phyloP scores from a whole-genome alignment of 2,797 vertebrate genomes.

The Florisuga fusca region DNA sequence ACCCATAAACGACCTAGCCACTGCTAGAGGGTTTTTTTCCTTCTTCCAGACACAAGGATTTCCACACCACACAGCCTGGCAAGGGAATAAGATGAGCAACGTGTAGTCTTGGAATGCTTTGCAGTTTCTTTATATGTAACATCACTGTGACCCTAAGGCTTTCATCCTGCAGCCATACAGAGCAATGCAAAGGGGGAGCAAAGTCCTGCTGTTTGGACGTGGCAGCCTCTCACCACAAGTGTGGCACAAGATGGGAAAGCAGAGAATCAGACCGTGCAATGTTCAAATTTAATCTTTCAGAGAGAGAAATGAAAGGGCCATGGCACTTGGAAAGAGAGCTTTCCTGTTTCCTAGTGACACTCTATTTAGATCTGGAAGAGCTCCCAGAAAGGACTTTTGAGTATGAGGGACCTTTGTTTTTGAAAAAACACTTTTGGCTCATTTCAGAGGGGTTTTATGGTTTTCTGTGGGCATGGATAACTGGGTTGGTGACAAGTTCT shows the following conservation, averaged over 20 bases:
- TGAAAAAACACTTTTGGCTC: slow-evolving; percentile 58
- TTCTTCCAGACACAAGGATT: neutral
- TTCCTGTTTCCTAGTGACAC: slow-evolving; percentile 53
- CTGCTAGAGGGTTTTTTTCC: neutral
- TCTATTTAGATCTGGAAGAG: slow-evolving; percentile 59
- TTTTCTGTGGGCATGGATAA: slow-evolving; percentile 30
- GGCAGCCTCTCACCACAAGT: slow-evolving; percentile 21
- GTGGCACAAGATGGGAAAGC: neutral
- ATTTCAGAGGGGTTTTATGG: slow-evolving; percentile 24
- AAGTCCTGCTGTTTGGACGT: neutral
- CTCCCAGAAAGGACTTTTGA: slow-evolving; percentile 59
- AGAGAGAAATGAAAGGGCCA: slow-evolving; percentile 30
- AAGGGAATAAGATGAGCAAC: neutral
- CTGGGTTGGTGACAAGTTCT: neutral
- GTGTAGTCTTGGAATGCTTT: neutral
- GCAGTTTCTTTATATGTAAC: neutral
- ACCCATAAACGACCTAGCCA: neutral
- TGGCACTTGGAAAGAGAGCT: slow-evolving; percentile 17
- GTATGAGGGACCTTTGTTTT: slow-evolving; percentile 50
- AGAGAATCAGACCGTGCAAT: neutral
- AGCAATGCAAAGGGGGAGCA: neutral
- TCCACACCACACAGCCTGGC: neutral
- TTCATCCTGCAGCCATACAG: neutral
- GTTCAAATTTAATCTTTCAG: slow-evolving; percentile 37
- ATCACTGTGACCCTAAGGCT: neutral